Base-by-base conservation (phyloP, 2,888 invertebrate genomes). In the Cephus spinipes region DNA sequence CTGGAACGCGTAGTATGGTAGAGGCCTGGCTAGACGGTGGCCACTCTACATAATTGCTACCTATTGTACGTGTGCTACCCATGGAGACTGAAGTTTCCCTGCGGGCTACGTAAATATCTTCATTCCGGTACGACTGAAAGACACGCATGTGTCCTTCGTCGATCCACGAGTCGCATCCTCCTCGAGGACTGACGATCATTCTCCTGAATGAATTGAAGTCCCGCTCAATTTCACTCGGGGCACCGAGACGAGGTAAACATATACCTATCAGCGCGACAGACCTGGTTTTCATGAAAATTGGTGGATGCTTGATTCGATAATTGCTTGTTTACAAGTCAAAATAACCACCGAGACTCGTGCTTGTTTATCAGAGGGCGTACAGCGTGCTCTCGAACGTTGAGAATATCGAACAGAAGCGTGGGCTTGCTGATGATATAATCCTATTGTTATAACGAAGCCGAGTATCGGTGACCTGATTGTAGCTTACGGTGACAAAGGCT, bases 11-110 rank as follows among this genome's bases (percentile, higher is more conserved):
- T 82, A 78, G 32, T 34, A 77, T 69, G 78, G 75, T 76, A 74
- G 74, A 75, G 74, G 78, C 73, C 80, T 75, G 81, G 75, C 85
- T 84, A 86, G 86, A 84, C 85, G 81, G 73, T 82, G 83, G 81
- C 87, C 87, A 88, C 88, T 88, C 85, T 87, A 87, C 83, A 83
- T 88, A 88, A 88, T 88, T 88, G 86, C 85, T 83, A 79, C 79
- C 85, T 83, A 83, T 87, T 85, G 84, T 87, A 83, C 40, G 40
- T 6, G 40, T 15, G 40, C 40, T 40, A 40, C 40, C 40, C 40
- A 40, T 15, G 40, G 40, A 40, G 40, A 15, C 40, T 40, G 40
- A 40, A 40, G 40, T 40, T 40, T 40, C 40, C 40, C 40, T 40
- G 15, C 15, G 40, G 40, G 40, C 40, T 40, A 40, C 40, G 40